Base-by-base conservation (phyloP, 2,888 invertebrate genomes). In the Morpho deidamia region DNA sequence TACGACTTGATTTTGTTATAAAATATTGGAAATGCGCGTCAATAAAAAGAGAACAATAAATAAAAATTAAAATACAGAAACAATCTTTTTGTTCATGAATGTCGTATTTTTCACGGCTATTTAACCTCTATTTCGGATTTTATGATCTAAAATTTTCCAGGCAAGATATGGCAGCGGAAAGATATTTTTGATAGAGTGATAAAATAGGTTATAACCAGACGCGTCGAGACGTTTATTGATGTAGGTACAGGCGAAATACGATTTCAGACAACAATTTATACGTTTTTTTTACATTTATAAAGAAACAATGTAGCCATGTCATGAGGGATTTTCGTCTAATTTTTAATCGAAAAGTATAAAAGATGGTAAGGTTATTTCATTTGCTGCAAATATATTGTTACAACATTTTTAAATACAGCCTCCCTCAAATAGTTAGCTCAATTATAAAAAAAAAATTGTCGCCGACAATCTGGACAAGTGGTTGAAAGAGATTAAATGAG, bases 141-240 rank as follows among this genome's bases (percentile, higher is more conserved):
- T 14, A 14, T 14, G 49, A n/a, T 34, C 14, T 35, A 42, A 49
- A 48, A 48, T 48, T 45, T 34, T 40, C 39, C 44, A 51, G 40
- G 9, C 14, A 40, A 40, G 44, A 51, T 14, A 44, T 14, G 51
- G 38, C 44, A 44, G 32, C 11, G 44, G 34, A 14, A 49, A 49
- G 35, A 35, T 49, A 35, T 42, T 40, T 40, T 46, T 58, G n/a
- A 52, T 42, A 35, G 51, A 52, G 40, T 42, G 51, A 53, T 55
- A 59, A 53, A 50, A 44, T 47, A 51, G 42, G 46, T 43, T 53
- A 46, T 47, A 51, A 59, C 38, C 58, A 59, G 53, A 39, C 55
- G 47, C 38, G 7, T 34, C 46, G 44, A 42, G 47, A 53, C 39
- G 40, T 56, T 55, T 53, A 56, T 53, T 53, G 50, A 53, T 48